Conservation (phyloP, 2,113 vertebrate species). For the Tursiops truncatus region DNA sequence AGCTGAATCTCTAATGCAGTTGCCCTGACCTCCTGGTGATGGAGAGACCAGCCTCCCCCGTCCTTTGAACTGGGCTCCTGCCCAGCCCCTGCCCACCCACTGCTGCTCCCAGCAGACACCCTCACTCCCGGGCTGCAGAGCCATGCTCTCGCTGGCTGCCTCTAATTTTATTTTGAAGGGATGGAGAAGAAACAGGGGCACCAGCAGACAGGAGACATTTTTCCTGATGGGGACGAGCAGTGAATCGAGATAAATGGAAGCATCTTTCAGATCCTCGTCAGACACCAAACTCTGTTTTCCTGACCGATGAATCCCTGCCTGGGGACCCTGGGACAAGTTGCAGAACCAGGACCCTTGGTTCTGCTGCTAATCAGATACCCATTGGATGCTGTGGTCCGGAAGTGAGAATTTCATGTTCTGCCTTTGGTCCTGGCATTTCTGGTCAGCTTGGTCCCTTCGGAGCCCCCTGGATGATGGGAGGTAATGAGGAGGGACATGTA, state of each 20-base stretch:
- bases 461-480: not conserved
- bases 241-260: constrained; percentile 57
- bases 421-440: not conserved
- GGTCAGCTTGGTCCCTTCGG: not conserved
- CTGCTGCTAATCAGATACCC: not conserved
- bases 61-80: not conserved
- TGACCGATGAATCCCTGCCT: not conserved
- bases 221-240: not conserved
- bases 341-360: not conserved
- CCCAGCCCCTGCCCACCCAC: not conserved
- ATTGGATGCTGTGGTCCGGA: rapidly evolving
- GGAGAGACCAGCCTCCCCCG: not conserved
- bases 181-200: not conserved
- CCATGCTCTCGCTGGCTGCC: not conserved
- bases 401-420: not conserved
- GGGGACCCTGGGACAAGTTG: not conserved
- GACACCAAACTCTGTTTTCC: not conserved
- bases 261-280: not conserved
- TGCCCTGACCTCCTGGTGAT: not conserved
- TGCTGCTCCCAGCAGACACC: not conserved
- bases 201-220: not conserved
- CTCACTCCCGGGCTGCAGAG: not conserved
- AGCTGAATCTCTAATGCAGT: not conserved
- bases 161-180: constrained; percentile 69
- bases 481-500: rapidly evolving